Evolutionary conservation across 1,140 invertebrate species (phyloP), one percentile per base, ranked within the genome.

Genomic region (Drosophila suzukii): DNA sequence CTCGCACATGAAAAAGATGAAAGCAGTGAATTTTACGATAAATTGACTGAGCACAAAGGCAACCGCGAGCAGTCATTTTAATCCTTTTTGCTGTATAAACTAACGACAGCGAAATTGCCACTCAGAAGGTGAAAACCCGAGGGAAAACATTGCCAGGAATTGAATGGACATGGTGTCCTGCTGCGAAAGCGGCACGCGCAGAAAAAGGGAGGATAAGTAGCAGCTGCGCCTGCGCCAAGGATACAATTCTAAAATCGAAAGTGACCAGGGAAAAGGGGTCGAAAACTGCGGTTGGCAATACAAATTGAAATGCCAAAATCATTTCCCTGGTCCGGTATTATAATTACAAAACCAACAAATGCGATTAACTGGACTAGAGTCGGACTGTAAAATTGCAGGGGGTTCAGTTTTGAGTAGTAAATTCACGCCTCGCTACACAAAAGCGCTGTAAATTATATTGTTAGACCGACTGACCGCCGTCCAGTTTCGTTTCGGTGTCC

Each of bases 381-480:
- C 24, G 27, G 41, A 43, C 53, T 43, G 32, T 44, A 39, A 30
- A 20, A 15, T 41, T 34, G n/a, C 11, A 41, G 43, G 60, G 47
- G 51, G 56, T 67, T 55, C 38, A 58, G 76, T 68, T 66, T 79
- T 74, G 58, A 57, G 65, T 68, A 77, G 56, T 55, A 56, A 81
- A 91, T 91, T 91, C 88, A 91, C 88, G 89, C 88, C 84, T 91
- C 88, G 85, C 88, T 91, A 89, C 89, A 91, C 88, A 91, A 91
- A 91, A 91, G 89, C 83, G 70, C 70, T 81, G 88, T 91, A 91
- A 91, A 91, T 91, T 91, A 91, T 81, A 75, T 78, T 81, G 75
- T 91, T 91, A 91, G 47, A 34, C 30, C 17, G 27, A 38, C 68
- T 81, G 82, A 67, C 82, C 83, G 73, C 20, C 27, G 83, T 34